phyloP scores from a whole-genome alignment of 2,888 invertebrate species.

The Erebia palarica region DNA sequence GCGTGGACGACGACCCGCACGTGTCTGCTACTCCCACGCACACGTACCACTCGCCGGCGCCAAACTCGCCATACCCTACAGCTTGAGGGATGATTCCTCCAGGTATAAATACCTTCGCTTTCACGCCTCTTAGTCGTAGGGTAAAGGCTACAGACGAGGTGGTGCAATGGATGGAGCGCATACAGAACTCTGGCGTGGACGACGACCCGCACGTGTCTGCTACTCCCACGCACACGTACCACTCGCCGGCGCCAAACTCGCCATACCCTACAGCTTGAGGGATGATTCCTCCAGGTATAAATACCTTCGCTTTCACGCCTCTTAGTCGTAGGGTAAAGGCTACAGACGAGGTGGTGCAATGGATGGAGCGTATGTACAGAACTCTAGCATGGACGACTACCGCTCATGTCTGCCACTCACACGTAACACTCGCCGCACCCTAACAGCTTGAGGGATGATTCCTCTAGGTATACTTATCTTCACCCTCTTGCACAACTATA shows the following conservation, averaged over 20 bases:
- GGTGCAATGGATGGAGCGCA: not conserved
- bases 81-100: conserved; percentile 70
- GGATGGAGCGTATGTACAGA: conserved; percentile 97
- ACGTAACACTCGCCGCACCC: conserved; percentile 52
- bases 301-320: too few relatives aligned
- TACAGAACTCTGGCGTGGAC: not conserved
- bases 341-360: conserved; percentile 93
- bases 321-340: too few relatives aligned
- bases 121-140: not conserved
- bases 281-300: too few relatives aligned
- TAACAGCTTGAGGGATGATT: too few relatives aligned
- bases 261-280: too few relatives aligned
- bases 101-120: conserved; percentile 52
- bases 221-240: too few relatives aligned
- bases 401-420: conserved; percentile 53
- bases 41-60: conserved; percentile 53
- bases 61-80: conserved; percentile 65
- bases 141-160: too few relatives aligned
- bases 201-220: too few relatives aligned
- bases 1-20: conserved; percentile 80
- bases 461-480: too few relatives aligned
- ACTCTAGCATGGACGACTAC: conserved; percentile 86
- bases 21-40: conserved; percentile 51
- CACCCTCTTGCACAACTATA: too few relatives aligned
- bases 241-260: too few relatives aligned